Base-by-base conservation (phyloP, 2,888 invertebrate genomes). In the Myopa tessellatipennis region DNA sequence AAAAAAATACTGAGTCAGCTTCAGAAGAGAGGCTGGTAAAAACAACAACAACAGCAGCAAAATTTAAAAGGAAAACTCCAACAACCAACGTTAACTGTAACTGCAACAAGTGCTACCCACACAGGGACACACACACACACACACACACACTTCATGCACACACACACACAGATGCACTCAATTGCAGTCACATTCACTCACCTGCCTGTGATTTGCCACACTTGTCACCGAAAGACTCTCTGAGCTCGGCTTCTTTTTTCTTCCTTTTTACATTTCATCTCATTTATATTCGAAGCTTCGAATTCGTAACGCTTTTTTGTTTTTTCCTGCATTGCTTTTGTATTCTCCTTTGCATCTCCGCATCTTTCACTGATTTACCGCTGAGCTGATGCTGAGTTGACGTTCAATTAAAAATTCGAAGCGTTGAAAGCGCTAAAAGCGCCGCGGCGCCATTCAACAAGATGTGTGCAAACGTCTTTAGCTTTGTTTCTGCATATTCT, bases 101-200 rank as follows among this genome's bases (percentile, higher is more conserved):
- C 65, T 34, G 34, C 26, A 36, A 38, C 65, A 65, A 65, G 71
- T 76, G 73, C 73, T 61, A 50, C 73, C 73, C 73, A 73, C 72
- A 61, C 72, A 71, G n/a, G 18, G 55, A 12, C 71, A 71, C 61
- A 26, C 61, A 61, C 61, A 61, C 61, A 26, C 61, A 61, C 18
- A 26, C 61, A n/a, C n/a, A 26, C 60, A 4, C 34, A 14, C 6
- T n/a, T 12, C n/a, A n/a, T n/a, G n/a, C 61, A 61, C 61, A 61
- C 61, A 26, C 61, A 61, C 18, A 26, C 61, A n/a, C n/a, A 26
- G 16, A 6, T 10, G 6, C 12, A 50, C 50, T 50, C 50, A 50
- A 50, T 8, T 12, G 50, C 50, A 8, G 50, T 50, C 60, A 4
- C 34, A 14, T 5, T 1, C 58, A 38, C 38, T 65, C 65, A 61